Evolutionary conservation across 1,140 invertebrate species (phyloP), one percentile per base, ranked within the genome.

Genomic region (Liolophura sinensis): DNA sequence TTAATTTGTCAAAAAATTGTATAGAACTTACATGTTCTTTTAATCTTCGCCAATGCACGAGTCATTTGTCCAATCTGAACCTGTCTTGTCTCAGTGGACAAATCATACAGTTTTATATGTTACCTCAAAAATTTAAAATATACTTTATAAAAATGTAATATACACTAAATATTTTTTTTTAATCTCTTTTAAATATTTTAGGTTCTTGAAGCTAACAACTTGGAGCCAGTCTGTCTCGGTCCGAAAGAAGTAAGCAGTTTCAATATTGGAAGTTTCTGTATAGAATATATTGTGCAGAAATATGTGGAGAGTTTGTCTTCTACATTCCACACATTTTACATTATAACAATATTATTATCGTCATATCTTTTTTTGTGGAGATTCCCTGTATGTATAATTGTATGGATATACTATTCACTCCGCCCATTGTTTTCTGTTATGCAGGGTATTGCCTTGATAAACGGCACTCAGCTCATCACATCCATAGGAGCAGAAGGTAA

Each of bases 381-480:
- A 40, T 40, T 40, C 27, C 27, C 12, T 58, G 7, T 57, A 16
- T 1, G 4, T 64, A n/a, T 64, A 40, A 60, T 47, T 55, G 9
- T 40, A n/a, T n/a, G n/a, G n/a, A n/a, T n/a, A n/a, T n/a, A n/a
- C 55, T 22, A 52, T 58, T 47, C 60, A 67, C 46, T 60, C 63
- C 60, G 67, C 57, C 57, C 27, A 9, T 40, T 9, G 31, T 40
- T 40, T 40, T 9, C 31, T 40, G 31, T 62, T 22, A 68, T 73
- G 20, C 47, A 86, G 86, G 91, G 91, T 20, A 75, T 92, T 25
- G 89, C 90, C 16, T 76, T 92, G 60, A 90, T 92, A 70, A 92
- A 92, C 81, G 91, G 91, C 61, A 92, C 91, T 18, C 91, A 92
- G 78, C 83, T 92, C 55, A 92, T 92, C 54, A 89, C 90, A 31